Conservation (phyloP, 2,888 invertebrate genomes). For the Prosopocoilus inquinatus region DNA sequence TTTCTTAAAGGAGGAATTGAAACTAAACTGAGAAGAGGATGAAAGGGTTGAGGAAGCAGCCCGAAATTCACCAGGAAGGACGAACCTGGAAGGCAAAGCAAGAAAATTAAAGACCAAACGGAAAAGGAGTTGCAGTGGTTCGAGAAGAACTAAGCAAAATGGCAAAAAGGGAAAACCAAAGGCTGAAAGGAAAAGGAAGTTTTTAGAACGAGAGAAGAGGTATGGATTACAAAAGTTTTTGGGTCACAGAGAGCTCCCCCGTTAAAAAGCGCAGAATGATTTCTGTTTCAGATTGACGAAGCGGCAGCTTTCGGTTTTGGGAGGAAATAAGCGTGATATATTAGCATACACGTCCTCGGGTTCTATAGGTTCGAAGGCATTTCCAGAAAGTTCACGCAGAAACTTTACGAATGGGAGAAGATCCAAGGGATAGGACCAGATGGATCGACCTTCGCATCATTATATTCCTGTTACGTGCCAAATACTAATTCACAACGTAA, state of each 20-base stretch:
- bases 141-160: conserved; percentile 60
- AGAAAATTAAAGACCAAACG: conserved; percentile 47
- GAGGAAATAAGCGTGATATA: conserved; percentile 65
- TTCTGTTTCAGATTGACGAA: conserved; percentile 53
- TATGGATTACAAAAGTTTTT: conserved; percentile 28
- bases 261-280: not conserved
- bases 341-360: conserved; percentile 80
- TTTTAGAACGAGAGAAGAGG: conserved; percentile 64
- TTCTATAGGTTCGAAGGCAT: conserved; percentile 82
- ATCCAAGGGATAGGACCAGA: conserved; percentile 84
- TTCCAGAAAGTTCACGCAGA: conserved; percentile 84
- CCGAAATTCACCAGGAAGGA: conserved; percentile 46
- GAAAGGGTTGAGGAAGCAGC: conserved; percentile 45
- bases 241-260: not conserved
- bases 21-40: no score
- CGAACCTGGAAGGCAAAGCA: conserved; percentile 38
- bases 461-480: conserved; percentile 53
- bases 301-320: conserved; percentile 57
- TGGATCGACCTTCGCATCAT: conserved; percentile 77
- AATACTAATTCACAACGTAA: conserved; percentile 47
- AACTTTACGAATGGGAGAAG: conserved; percentile 89
- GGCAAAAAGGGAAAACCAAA: conserved; percentile 61
- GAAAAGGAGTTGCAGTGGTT: conserved; percentile 58
- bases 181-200: conserved; percentile 62
- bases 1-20: no score